phyloP scores from a whole-genome alignment of 2,888 invertebrate species.

The Apeira syringaria region DNA sequence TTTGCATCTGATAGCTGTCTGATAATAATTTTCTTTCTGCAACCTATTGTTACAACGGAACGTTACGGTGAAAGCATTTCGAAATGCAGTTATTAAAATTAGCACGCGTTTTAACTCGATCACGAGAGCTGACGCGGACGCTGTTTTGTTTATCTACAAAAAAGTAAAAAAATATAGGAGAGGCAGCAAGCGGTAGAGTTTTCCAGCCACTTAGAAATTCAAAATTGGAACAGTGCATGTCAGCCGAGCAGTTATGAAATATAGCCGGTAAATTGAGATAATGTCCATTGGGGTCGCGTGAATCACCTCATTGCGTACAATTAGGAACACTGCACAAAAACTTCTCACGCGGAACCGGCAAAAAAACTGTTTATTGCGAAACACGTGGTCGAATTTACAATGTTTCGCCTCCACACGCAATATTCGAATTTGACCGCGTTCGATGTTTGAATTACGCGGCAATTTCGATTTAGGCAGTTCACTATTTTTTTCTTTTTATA shows the following conservation, averaged over 20 bases:
- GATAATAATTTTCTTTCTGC: constrained; percentile 68
- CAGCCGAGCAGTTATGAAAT: constrained; percentile 53
- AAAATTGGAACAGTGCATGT: constrained; percentile 22
- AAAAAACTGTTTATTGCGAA: constrained; percentile 36
- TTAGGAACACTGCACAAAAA: constrained; percentile 36
- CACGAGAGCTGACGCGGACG: constrained; percentile 2
- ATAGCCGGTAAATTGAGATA: constrained; percentile 61
- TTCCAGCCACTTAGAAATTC: constrained; percentile 13
- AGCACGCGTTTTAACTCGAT: constrained; percentile 14
- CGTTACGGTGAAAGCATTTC: constrained; percentile 55
- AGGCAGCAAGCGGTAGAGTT: neutral
- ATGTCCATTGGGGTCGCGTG: constrained; percentile 58
- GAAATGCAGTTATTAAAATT: constrained; percentile 27
- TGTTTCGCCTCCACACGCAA: constrained; percentile 25
- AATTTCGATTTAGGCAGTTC: constrained; percentile 38
- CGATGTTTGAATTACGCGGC: constrained; percentile 30
- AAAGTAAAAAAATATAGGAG: neutral
- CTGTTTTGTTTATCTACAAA: constrained; percentile 9
- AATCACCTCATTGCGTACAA: constrained; percentile 58
- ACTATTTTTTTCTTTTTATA: constrained; percentile 41
- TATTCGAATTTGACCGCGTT: constrained; percentile 20
- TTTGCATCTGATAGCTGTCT: constrained; percentile 73
- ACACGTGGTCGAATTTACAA: constrained; percentile 31
- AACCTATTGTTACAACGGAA: constrained; percentile 52
- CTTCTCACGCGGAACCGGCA: constrained; percentile 34